Evolutionary conservation across 2,113 vertebrate genomes (phyloP).

Genomic region (Copsychus sechellarum): DNA sequence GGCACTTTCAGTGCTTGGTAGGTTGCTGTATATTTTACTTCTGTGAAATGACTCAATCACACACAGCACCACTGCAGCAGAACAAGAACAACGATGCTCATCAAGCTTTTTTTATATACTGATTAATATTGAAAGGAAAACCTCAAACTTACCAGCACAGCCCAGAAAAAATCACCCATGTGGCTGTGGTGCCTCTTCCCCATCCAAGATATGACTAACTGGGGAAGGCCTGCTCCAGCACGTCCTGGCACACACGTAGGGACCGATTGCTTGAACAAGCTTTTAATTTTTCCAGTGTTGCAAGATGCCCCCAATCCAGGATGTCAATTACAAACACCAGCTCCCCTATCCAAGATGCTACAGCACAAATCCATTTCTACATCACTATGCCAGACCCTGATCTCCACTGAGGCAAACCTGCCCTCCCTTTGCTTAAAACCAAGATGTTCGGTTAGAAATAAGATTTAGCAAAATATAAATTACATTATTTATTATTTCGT

Average conservation of each 20-base stretch:
- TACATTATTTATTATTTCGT: background rate
- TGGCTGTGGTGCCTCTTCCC: background rate
- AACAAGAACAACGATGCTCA: slow-evolving; percentile 20
- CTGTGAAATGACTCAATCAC: slow-evolving; percentile 38
- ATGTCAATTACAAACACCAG: background rate
- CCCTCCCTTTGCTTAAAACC: background rate
- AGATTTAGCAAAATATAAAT: background rate
- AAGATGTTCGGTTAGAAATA: background rate
- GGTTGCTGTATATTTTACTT: background rate
- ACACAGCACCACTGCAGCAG: slow-evolving; percentile 32
- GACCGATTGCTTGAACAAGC: background rate
- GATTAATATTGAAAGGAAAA: slow-evolving; percentile 48
- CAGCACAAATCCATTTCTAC: background rate
- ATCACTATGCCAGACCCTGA: background rate
- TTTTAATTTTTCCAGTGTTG: background rate
- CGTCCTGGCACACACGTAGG: rapidly evolving
- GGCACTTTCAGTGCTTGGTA: background rate
- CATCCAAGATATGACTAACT: background rate
- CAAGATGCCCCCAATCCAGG: background rate
- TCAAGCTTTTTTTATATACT: slow-evolving; percentile 3
- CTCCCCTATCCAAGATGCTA: background rate
- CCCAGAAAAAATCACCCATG: slow-evolving; percentile 4
- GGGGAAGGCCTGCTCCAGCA: background rate
- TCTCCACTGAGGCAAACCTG: background rate
- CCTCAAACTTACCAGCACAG: slow-evolving; percentile 16